Percentiles rank a stretch among this genome's conserved stretches.
These are phyloP conservation scores for Aplochiton taeniatus DNA, from an alignment of 2,797 vertebrate species.

Conservation along the genomic window DNA sequence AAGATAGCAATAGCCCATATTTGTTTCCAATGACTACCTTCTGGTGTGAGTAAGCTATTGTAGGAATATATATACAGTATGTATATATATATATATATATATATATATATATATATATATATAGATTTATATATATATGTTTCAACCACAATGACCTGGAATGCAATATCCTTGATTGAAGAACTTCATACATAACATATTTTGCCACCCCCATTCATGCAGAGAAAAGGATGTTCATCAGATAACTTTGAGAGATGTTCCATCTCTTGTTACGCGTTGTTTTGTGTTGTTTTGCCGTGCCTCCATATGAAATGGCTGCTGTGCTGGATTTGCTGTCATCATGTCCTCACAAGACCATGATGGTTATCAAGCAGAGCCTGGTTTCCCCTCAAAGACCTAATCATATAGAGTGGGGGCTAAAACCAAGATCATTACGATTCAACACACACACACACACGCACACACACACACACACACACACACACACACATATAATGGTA, in stretches of 20 bases:
- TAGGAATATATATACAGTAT: too few relatives aligned
- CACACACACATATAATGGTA: neutral
- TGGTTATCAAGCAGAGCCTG: slow-evolving; percentile 53
- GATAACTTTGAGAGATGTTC: slow-evolving; percentile 18
- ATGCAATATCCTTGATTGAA: slow-evolving; percentile 65
- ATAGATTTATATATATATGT: too few relatives aligned
- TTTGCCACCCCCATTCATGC: slow-evolving; percentile 21
- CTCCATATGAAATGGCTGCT: neutral
- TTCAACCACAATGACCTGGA: slow-evolving; percentile 36
- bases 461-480: slow-evolving; percentile 4
- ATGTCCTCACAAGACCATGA: slow-evolving; percentile 39
- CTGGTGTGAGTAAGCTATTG: slow-evolving; percentile 22
- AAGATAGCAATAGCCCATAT: slow-evolving; percentile 1
- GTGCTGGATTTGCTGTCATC: slow-evolving; percentile 30
- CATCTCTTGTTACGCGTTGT: slow-evolving; percentile 6
- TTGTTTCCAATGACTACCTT: slow-evolving; percentile 23
- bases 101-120: too few relatives aligned
- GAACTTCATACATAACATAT: slow-evolving; percentile 49
- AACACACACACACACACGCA: slow-evolving; percentile 6
- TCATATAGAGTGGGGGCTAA: slow-evolving; percentile 37
- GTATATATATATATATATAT: too few relatives aligned
- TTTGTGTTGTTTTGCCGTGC: neutral
- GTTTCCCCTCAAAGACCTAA: slow-evolving; percentile 53
- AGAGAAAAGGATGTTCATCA: slow-evolving; percentile 8
- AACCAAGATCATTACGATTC: slow-evolving; percentile 23